Percentiles rank a stretch among this genome's conserved stretches.
Conservation (phyloP, 2,888 invertebrate species). For the Tenodera sinensis region DNA sequence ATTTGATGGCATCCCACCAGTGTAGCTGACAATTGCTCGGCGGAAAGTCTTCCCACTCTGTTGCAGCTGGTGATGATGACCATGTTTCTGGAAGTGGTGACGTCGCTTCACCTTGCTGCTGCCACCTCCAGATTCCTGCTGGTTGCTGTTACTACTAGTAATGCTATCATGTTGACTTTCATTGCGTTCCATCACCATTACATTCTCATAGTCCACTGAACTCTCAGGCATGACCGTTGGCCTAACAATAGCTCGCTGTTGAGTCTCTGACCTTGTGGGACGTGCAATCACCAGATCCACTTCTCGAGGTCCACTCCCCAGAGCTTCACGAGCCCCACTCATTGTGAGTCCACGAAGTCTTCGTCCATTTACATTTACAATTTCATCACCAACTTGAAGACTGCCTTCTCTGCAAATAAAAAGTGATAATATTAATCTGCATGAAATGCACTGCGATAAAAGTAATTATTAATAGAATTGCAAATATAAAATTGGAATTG, state of each 20-base stretch:
- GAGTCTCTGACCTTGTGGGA: slow-evolving; percentile 36
- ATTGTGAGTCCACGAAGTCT: slow-evolving; percentile 62
- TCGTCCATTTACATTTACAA: slow-evolving; percentile 68
- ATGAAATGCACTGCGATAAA: neutral
- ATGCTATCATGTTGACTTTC: neutral
- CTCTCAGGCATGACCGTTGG: slow-evolving; percentile 54
- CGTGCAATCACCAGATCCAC: slow-evolving; percentile 65
- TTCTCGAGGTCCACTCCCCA: slow-evolving; percentile 58
- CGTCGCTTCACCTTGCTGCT: slow-evolving; percentile 45
- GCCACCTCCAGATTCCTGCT: slow-evolving; percentile 1
- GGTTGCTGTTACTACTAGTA: neutral
- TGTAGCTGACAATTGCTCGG: slow-evolving; percentile 55
- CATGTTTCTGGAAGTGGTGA: slow-evolving; percentile 61
- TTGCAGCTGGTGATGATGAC: slow-evolving; percentile 32
- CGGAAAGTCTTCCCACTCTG: slow-evolving; percentile 58
- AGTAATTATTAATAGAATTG: too few species aligned
- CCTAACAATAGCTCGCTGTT: neutral
- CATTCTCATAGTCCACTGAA: slow-evolving; percentile 68
- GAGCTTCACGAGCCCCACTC: slow-evolving; percentile 62
- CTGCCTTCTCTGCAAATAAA: slow-evolving; percentile 54
- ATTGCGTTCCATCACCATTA: slow-evolving; percentile 29
- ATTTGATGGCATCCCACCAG: slow-evolving; percentile 43
- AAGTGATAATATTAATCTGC: neutral
- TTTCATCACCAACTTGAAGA: slow-evolving; percentile 65
- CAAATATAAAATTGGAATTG: too few species aligned